phyloP scores from a whole-genome alignment of 2,797 vertebrate species.

The Linurgus olivaceus region DNA sequence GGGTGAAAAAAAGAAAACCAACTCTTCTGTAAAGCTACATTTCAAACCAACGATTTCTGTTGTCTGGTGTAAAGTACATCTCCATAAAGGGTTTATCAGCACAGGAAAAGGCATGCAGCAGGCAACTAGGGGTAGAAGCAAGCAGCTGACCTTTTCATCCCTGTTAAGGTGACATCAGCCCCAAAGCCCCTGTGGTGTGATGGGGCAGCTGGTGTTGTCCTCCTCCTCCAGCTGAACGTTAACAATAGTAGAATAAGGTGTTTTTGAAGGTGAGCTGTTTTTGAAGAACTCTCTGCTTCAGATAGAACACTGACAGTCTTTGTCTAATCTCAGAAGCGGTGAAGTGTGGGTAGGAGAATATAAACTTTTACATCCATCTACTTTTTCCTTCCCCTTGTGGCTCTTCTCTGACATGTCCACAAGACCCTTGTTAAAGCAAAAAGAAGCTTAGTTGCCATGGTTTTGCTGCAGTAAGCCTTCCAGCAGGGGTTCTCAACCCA shows the following conservation, averaged over 20 bases:
- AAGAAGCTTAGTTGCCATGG: not conserved
- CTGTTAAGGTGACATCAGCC: not conserved
- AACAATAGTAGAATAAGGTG: not conserved
- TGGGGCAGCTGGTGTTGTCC: not conserved
- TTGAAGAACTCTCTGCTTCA: not conserved
- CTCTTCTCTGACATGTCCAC: not conserved
- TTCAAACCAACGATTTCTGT: not conserved
- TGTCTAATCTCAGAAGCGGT: not conserved
- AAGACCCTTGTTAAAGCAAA: not conserved
- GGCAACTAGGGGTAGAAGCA: not conserved
- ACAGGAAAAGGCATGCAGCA: not conserved
- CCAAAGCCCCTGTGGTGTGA: not conserved
- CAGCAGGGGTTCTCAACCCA: not conserved
- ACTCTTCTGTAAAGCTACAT: not conserved
- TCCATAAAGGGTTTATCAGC: not conserved
- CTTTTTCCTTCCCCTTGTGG: not conserved
- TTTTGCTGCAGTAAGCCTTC: not conserved
- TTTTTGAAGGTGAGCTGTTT: not conserved
- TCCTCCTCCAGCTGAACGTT: not conserved
- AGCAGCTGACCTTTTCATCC: not conserved
- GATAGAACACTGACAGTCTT: not conserved
- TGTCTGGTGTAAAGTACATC: not conserved
- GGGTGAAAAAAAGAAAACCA: not conserved
- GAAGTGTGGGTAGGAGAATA: not conserved
- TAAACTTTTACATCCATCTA: not conserved